Percentiles rank a stretch among this genome's conserved stretches.
phyloP scores from a whole-genome alignment of 2,888 invertebrate genomes.

The Spodoptera exigua region DNA sequence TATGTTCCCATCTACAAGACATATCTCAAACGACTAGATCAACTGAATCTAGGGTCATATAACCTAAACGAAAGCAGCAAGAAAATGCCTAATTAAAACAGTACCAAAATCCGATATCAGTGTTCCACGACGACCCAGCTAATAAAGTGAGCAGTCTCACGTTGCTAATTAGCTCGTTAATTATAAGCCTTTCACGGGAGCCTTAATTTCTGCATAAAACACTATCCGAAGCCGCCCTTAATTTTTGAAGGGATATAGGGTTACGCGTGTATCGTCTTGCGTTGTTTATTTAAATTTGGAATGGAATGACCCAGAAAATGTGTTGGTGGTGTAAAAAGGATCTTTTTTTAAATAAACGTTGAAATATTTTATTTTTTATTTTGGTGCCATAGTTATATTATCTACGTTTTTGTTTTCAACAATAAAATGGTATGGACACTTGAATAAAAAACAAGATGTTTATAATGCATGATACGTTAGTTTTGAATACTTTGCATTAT shows the following conservation, averaged over 20 bases:
- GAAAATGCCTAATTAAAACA: slow-evolving; percentile 85
- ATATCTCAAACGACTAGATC: slow-evolving; percentile 39
- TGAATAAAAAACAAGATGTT: no score
- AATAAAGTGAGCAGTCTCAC: slow-evolving; percentile 85
- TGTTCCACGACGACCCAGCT: slow-evolving; percentile 81
- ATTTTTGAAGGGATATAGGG: slow-evolving; percentile 84
- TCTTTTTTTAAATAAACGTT: no score
- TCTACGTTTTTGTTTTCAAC: no score
- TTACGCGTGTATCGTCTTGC: slow-evolving; percentile 73
- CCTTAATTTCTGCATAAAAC: slow-evolving; percentile 86
- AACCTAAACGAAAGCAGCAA: slow-evolving; percentile 68
- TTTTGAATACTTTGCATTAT: no score
- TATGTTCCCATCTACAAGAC: slow-evolving; percentile 16
- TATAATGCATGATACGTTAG: no score
- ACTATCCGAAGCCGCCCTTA: slow-evolving; percentile 73
- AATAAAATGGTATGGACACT: no score
- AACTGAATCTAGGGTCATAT: slow-evolving; percentile 42
- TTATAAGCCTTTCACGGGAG: slow-evolving; percentile 87
- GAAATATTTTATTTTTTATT: background rate
- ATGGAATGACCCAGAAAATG: background rate
- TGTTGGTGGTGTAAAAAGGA: no score
- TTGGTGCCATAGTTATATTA: no score
- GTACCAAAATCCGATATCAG: slow-evolving; percentile 87
- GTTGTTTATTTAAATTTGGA: slow-evolving; percentile 43
- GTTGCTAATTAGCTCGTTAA: slow-evolving; percentile 88